These are phyloP conservation scores for Zaprionus lineosus DNA, from an alignment of 2,888 invertebrate species.

Conservation along the genomic window DNA sequence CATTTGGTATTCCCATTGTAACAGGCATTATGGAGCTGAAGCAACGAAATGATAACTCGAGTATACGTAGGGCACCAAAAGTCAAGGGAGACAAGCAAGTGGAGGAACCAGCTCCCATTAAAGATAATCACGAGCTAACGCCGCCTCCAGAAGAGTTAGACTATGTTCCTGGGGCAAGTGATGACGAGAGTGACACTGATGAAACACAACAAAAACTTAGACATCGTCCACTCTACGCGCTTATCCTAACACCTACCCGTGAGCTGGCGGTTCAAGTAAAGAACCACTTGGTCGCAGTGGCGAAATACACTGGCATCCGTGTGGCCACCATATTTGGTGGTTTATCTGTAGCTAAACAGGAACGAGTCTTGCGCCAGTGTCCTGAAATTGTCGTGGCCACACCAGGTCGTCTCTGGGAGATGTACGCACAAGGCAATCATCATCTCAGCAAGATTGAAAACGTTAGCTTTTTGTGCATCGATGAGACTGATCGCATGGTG, in stretches of 20 bases:
- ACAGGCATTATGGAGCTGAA: constrained; percentile 90
- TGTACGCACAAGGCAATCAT: constrained; percentile 90
- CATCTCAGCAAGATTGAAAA: constrained; percentile 89
- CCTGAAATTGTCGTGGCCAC: constrained; percentile 99
- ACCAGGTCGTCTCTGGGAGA: constrained; percentile 98
- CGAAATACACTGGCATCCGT: constrained; percentile 90
- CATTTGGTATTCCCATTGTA: constrained; percentile 97
- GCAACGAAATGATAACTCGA: constrained; percentile 81
- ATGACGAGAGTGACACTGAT: constrained; percentile 57
- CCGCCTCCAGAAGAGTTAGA: constrained; percentile 81
- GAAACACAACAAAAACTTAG: constrained; percentile 31
- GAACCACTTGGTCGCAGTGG: constrained; percentile 90
- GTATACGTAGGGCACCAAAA: constrained; percentile 74
- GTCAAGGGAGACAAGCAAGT: constrained; percentile 39
- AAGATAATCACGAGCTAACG: constrained; percentile 78
- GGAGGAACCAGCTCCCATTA: constrained; percentile 12
- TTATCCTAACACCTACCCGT: constrained; percentile 97
- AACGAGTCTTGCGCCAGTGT: constrained; percentile 89
- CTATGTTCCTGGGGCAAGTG: constrained; percentile 65
- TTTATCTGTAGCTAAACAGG: constrained; percentile 96
- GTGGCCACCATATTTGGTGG: constrained; percentile 96
- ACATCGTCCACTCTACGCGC: constrained; percentile 86
- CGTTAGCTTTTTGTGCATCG: constrained; percentile 95
- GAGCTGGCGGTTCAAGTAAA: constrained; percentile 97
- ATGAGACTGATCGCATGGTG: constrained; percentile 99